Base-by-base conservation (phyloP, 2,113 vertebrate species). In the Pygoscelis adeliae region DNA sequence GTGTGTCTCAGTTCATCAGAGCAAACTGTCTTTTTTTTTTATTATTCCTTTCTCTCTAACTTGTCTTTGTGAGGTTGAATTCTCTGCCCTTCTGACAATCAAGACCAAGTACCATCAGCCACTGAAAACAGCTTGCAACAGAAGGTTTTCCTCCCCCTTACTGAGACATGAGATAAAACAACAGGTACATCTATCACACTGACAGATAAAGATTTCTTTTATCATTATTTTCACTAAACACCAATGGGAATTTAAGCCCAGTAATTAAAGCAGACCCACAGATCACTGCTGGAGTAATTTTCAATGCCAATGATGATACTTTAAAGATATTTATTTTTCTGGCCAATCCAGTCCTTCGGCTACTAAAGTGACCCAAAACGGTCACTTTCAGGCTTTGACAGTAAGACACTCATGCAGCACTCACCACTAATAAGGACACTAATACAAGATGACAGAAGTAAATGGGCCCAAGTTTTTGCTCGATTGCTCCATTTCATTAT, bases 371-470 rank as follows among this genome's bases (percentile, higher is more conserved):
- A 87, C 72, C 55, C 30, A 47, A 61, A 87, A 84, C 1, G 15
- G 77, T 92, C 62, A 85, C 46, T 83, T 90, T 62, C 50, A 76
- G 87, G 73, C 40, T 93, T 72, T 74, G 53, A 85, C 17, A 65
- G 36, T 18, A 69, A 38, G 58, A 78, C 40, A 17, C 11, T 65
- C 61, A 10, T n/a, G 22, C 61, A 89, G 70, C 61, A n/a, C 36
- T 87, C 73, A 38, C 61, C 38, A n/a, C 55, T 95, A 94, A 74
- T 78, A 82, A 94, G 58, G 77, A 87, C 77, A 62, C 38, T 89
- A 93, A 95, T 74, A 94, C 13, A 90, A 67, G n/a, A 89, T 90
- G 78, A 92, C 83, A 77, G 71, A 95, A 89, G 71, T n/a, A 95
- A 97, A 93, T 27, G 53, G 44, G 76, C 56, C 69, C 61, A 74